These are phyloP conservation scores for Vimba vimba DNA, from an alignment of 2,113 vertebrate genomes.

Conservation along the genomic window DNA sequence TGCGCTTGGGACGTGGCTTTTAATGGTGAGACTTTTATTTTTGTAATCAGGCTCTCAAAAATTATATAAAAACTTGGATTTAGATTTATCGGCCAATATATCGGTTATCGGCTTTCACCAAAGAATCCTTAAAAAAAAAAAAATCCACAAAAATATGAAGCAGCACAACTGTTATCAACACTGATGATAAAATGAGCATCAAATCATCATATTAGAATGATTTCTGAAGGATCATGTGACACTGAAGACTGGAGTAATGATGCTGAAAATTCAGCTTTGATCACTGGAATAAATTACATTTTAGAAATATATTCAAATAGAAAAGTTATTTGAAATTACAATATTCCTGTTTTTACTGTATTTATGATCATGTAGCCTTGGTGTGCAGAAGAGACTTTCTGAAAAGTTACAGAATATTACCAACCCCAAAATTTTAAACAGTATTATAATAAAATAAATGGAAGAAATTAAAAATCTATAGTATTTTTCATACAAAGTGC, in stretches of 20 bases:
- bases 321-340: background rate
- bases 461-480: background rate
- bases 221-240: no score
- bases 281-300: no score
- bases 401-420: background rate
- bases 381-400: background rate
- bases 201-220: background rate
- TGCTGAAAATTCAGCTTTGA: no score
- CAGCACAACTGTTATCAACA: background rate
- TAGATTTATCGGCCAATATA: no score
- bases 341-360: background rate
- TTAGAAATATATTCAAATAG: background rate
- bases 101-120: no score
- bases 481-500: background rate
- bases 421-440: background rate
- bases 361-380: background rate
- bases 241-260: no score
- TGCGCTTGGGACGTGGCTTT: no score
- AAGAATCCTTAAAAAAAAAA: no score
- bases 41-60: no score
- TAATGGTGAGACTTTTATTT: no score
- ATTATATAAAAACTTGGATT: no score
- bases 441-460: background rate
- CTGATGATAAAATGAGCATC: background rate
- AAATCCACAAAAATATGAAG: no score